These are phyloP conservation scores for Eumeta japonica DNA, from an alignment of 1,140 invertebrate species.

Conservation along the genomic window DNA sequence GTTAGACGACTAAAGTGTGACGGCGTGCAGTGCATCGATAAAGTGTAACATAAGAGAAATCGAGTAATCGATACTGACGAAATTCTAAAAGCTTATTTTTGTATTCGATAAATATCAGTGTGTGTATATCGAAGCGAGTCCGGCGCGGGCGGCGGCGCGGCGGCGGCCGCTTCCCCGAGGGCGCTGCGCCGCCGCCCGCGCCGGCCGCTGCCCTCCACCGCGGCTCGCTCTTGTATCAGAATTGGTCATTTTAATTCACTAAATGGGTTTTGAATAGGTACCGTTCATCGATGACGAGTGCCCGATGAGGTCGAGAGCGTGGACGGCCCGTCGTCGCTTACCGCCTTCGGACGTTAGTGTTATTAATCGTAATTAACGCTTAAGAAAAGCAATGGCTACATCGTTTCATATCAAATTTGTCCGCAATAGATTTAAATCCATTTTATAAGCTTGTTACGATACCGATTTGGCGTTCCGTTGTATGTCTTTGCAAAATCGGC, in stretches of 20 bases:
- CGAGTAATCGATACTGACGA: conserved; percentile 49
- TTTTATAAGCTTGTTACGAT: conserved; percentile 51
- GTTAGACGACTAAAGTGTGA: no score
- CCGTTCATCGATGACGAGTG: no score
- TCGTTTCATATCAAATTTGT: conserved; percentile 56
- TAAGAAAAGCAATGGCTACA: conserved; percentile 47
- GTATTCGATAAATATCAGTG: conserved; percentile 49
- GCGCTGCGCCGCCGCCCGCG: conserved; percentile 10
- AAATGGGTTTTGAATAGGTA: no score
- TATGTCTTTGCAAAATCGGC: background rate
- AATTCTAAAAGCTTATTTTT: conserved; percentile 56
- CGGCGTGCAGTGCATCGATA: no score
- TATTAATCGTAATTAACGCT: conserved; percentile 45
- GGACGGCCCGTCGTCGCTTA: no score
- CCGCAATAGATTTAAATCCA: conserved; percentile 53
- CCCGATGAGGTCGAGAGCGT: no score
- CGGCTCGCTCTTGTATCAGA: conserved; percentile 28
- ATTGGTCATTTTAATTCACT: conserved; percentile 16
- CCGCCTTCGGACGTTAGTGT: conserved; percentile 38
- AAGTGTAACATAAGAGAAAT: no score
- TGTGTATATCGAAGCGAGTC: conserved; percentile 16
- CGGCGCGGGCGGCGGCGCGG: conserved; percentile 12
- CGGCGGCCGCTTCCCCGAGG: conserved; percentile 18
- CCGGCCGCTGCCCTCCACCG: conserved; percentile 20
- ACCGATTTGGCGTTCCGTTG: conserved; percentile 31